Evolutionary conservation across 35 echinoderm and acorn worm species (phyloP).

Genomic region (Apostichopus californicus): DNA sequence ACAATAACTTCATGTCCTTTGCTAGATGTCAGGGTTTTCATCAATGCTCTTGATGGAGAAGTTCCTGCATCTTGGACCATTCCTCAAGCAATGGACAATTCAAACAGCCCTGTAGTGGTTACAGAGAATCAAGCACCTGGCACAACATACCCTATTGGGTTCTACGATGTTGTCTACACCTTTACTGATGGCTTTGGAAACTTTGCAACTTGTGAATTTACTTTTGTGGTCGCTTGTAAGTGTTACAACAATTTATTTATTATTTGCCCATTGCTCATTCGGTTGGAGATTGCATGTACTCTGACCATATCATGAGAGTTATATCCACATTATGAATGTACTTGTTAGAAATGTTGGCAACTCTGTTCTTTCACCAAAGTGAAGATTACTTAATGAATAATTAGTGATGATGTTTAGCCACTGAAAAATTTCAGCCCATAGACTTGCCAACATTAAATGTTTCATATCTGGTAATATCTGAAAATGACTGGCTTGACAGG

Average conservation of each 20-base stretch:
- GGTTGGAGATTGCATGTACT: too few relatives aligned
- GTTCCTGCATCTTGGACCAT: conserved; percentile 2
- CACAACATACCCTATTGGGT: conserved; percentile 10
- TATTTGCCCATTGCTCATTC: too few relatives aligned
- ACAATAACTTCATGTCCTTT: conserved; percentile 40
- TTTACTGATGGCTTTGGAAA: conserved; percentile 26
- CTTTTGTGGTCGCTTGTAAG: conserved; percentile 48
- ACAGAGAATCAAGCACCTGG: conserved; percentile 1
- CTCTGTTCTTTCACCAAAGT: too few relatives aligned
- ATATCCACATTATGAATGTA: too few relatives aligned
- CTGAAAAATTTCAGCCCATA: too few relatives aligned
- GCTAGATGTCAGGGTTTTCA: background rate
- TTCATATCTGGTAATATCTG: too few relatives aligned
- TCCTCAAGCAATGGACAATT: conserved; percentile 35
- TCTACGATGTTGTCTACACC: conserved; percentile 23
- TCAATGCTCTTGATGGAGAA: conserved; percentile 1
- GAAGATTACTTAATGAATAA: too few relatives aligned
- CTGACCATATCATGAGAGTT: too few relatives aligned
- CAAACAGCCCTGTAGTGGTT: background rate
- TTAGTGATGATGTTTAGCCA: too few relatives aligned
- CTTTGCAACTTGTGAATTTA: conserved; percentile 40
- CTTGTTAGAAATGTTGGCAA: too few relatives aligned
- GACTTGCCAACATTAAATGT: too few relatives aligned
- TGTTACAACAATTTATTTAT: background rate
- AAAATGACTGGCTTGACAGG: too few relatives aligned